Evolutionary conservation across 2,113 vertebrate species (phyloP).

Genomic region (Cichladusa arquata): DNA sequence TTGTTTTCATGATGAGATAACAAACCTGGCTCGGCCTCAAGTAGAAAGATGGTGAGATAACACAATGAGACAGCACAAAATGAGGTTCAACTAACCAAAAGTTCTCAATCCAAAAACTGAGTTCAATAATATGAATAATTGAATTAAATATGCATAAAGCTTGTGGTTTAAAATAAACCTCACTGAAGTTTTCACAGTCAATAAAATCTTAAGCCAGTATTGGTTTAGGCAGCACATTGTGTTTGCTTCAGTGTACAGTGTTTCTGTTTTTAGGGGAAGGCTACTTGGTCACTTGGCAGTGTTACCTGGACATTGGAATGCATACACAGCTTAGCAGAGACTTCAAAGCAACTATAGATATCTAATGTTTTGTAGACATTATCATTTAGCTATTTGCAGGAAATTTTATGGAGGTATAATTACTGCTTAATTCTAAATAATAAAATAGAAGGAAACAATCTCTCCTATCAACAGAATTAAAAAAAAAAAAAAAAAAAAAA

Average conservation of each 20-base stretch:
- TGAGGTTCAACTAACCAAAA: background rate
- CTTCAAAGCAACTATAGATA: background rate
- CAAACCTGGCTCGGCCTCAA: background rate
- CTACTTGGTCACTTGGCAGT: conserved; percentile 13
- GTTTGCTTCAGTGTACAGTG: background rate
- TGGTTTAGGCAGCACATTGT: conserved; percentile 21
- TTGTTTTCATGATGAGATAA: background rate
- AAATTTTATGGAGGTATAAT: background rate
- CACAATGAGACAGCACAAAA: background rate
- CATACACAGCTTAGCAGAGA: background rate
- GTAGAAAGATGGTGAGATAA: background rate
- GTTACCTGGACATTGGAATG: conserved; percentile 16
- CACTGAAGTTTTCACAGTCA: background rate
- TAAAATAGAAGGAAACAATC: background rate
- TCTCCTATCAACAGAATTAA: background rate
- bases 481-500: background rate
- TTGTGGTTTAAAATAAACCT: conserved; percentile 21
- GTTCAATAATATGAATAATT: background rate
- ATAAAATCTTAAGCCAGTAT: background rate
- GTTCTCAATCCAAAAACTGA: background rate
- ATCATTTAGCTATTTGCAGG: background rate
- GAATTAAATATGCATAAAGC: background rate
- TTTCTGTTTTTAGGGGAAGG: background rate
- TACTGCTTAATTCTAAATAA: background rate
- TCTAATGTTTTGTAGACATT: background rate